Evolutionary conservation across 2,888 invertebrate genomes (phyloP), one percentile per base, ranked within the genome.

Genomic region (Cerceris ruficornis): DNA sequence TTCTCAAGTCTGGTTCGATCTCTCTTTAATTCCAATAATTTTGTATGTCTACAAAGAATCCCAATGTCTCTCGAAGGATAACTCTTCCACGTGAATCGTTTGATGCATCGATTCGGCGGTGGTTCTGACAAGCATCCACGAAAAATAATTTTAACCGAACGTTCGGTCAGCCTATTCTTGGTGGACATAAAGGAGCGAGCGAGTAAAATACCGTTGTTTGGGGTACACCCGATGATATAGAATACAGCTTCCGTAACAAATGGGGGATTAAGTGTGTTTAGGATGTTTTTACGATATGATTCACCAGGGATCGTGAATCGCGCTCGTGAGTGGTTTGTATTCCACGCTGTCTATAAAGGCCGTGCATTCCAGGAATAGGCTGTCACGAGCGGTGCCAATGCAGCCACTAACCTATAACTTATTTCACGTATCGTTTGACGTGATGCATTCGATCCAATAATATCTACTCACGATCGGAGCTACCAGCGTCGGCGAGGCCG

Each of bases 401-500:
- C 92, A 92, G 92, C 92, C 91, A 92, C 91, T 91, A 92, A 90
- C 92, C 92, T 92, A 92, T 92, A 92, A 92, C 92, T 92, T 92
- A 92, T 92, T 92, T 92, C 92, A 92, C 92, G 92, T 91, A 91
- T 92, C 92, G 92, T 92, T 92, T 92, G 92, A 92, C 91, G 89
- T 92, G 92, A 92, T 92, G 91, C 92, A 92, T 92, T 92, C 92
- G 92, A 92, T 92, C 92, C 92, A 92, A 92, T 92, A 92, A 92
- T 92, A 92, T 92, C 92, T 89, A 86, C 78, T 84, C 72, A 80
- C 80, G 77, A 85, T 83, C 78, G 76, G 69, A 75, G 69, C 46
- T 55, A 69, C 81, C 67, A 58, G 43, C 72, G 71, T 70, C 72
- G 66, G 61, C 65, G 60, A 70, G 54, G 61, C 52, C 39, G 66